Evolutionary conservation across 53 echinoderm and acorn worm species (phyloP), one percentile per base, ranked within the genome.

Genomic region (Holothuria scabra): DNA sequence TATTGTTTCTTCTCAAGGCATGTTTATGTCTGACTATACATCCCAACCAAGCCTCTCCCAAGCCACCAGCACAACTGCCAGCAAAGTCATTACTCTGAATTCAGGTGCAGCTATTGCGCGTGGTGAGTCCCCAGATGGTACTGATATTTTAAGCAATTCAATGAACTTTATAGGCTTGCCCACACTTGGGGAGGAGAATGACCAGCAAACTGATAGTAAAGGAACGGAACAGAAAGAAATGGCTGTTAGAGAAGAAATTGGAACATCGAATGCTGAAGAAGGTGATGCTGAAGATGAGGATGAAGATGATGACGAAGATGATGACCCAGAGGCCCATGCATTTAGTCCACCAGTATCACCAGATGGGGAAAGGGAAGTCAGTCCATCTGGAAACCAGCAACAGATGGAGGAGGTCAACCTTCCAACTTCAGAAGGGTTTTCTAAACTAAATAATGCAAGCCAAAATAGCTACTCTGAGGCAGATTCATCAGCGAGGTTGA

Each of bases 121-220:
- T 46, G 28, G 37, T 7, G 48, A 72, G 46, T 21, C 72, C 23
- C 35, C 46, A 62, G 82, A 61, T 76, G 90, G 86, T 23, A 83
- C 80, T 49, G 96, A 95, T 65, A 95, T 95, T 37, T 86, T 95
- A 26, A 95, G 96, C 86, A 95, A 86, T 74, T 95, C 96, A 16
- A 95, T 95, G 96, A 95, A 91, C 83, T 93, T 93, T 32, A 95
- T 93, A 70, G 96, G 96, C 66, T 88, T 95, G 33, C 96, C 96
- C 10, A 95, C 96, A 1, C 91, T 93, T 63, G 93, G 86, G 19
- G 93, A 95, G 59, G 96, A 95, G 13, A 92, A 90, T 19, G 76
- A 80, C 3, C 83, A 88, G 33, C 30, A 76, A 28, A 41, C 64
- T 11, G 67, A 37, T 16, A 31, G 31, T 29, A 58, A 22, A 30